Evolutionary conservation across 2,797 vertebrate genomes (phyloP).

Genomic region (Todus mexicanus): DNA sequence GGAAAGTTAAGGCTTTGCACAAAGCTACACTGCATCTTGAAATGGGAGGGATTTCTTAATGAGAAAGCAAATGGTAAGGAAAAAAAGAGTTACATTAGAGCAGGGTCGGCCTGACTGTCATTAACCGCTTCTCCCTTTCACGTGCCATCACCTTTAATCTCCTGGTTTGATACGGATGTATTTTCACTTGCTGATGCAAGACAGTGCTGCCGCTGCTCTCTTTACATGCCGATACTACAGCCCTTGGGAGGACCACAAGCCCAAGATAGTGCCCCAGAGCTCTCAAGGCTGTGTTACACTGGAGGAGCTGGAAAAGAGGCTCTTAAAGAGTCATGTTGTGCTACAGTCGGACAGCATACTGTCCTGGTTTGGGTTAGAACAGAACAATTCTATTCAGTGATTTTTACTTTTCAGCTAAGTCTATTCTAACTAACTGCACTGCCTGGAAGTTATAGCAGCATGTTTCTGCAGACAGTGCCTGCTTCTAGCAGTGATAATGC

Average conservation of each 20-base stretch:
- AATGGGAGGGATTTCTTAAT: background rate
- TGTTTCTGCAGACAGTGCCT: no score
- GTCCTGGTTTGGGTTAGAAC: no score
- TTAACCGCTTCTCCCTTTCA: background rate
- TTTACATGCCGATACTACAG: background rate
- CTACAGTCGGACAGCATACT: no score
- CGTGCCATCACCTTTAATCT: background rate
- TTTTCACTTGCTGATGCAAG: background rate
- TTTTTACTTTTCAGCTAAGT: no score
- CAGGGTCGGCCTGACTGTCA: background rate
- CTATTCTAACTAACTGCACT: no score
- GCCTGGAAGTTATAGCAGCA: no score
- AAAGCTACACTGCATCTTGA: background rate
- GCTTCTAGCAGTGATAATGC: no score
- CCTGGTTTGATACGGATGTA: background rate
- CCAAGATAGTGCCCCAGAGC: background rate
- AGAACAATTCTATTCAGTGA: no score
- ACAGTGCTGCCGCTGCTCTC: background rate
- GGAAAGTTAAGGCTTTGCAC: background rate
- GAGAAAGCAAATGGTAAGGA: background rate
- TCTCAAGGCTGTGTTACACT: background rate
- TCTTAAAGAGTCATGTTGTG: background rate
- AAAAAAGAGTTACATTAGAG: background rate
- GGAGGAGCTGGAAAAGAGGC: background rate
- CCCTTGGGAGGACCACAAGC: background rate